Percentiles rank a stretch among this genome's conserved stretches.
phyloP scores from a whole-genome alignment of 2,888 invertebrate species.

The Eupithecia inturbata region DNA sequence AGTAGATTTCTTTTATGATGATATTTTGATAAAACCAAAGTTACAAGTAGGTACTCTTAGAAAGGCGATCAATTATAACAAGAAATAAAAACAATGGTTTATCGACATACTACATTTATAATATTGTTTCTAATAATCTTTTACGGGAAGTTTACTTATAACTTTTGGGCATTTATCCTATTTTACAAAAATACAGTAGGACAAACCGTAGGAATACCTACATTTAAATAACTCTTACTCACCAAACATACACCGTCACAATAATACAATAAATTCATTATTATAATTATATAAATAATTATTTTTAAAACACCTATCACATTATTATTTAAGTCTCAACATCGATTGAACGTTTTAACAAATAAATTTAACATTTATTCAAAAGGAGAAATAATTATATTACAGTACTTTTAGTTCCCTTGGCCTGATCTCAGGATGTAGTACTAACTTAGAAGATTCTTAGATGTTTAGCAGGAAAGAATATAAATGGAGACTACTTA shows the following conservation, averaged over 20 bases:
- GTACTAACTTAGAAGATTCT: neutral
- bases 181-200: conserved; percentile 67
- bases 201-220: conserved; percentile 62
- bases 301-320: conserved; percentile 69
- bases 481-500: conserved; percentile 21
- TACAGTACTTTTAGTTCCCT: conserved; percentile 17
- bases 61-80: neutral
- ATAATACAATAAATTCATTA: conserved; percentile 54
- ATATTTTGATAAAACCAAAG: conserved; percentile 34
- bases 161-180: conserved; percentile 49
- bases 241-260: conserved; percentile 46
- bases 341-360: conserved; percentile 64
- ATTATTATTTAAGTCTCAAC: conserved; percentile 70
- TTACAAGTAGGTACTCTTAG: conserved; percentile 38
- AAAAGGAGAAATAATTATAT: conserved; percentile 26
- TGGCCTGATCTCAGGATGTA: conserved; percentile 15
- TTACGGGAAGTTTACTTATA: conserved; percentile 44
- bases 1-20: conserved; percentile 10
- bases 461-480: conserved; percentile 11
- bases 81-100: neutral
- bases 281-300: conserved; percentile 55
- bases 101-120: neutral
- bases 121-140: neutral
- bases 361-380: conserved; percentile 45
- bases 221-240: conserved; percentile 49